Evolutionary conservation across 2,113 vertebrate genomes (phyloP), one percentile per base, ranked within the genome.

Genomic region (Ursus arctos): DNA sequence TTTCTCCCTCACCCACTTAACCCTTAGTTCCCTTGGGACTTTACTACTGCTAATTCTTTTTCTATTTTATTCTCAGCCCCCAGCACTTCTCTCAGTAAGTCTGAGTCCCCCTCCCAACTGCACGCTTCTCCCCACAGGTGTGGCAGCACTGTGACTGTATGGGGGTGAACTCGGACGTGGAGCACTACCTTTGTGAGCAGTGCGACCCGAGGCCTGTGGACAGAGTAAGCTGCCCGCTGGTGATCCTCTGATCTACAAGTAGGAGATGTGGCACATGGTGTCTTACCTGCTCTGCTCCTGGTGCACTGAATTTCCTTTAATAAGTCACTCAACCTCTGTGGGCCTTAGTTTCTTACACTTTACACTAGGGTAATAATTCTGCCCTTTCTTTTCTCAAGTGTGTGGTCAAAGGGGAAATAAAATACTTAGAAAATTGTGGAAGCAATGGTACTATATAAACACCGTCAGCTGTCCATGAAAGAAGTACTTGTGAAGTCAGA

Each of bases 91-190:
- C 2, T 81, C 85, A 80, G 31, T 90, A 74, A 6, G 15, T 86
- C 0, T 69, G 4, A 47, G 0, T 9, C 1, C 0, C 36, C 10
- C 21, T 57, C 4, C 51, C 92, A 15, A 97, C 4, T 1, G 36
- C n/a, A 47, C 7, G 65, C 22, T 96, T 88, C 0, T 88, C 24
- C 40, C 36, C 49, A 0, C 87, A 99, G 99, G 99, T 99, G 14
- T 99, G 99, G 99, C 99, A 99, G 99, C 99, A 99, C 98, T 99
- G 99, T 95, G 99, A 99, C 98, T 99, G 99, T 21, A 99, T 99
- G 99, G 99, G 99, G 0, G 98, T 99, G 94, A 99, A 99, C 93
- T 99, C 99, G 0, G 99, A 99, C 2, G 99, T 99, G 51, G 99
- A 99, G 7, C 99, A 99, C 98, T 99, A 99, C 98, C 98, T 99